These are phyloP conservation scores for Cheirogaleus medius DNA, from an alignment of 2,113 vertebrate genomes.

Conservation along the genomic window DNA sequence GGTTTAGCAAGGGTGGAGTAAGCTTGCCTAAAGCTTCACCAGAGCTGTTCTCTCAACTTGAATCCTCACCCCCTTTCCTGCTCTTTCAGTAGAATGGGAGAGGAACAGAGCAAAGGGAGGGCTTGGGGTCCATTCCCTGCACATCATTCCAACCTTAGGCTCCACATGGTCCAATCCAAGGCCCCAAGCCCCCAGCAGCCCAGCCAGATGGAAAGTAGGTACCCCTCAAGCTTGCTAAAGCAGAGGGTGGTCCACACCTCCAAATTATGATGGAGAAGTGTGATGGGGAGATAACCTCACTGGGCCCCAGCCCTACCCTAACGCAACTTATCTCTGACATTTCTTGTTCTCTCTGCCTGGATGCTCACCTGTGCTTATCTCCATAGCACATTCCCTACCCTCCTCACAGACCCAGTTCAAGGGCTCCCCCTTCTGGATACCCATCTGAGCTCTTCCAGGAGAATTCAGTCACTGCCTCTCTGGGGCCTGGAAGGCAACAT, in stretches of 20 bases:
- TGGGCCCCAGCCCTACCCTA: neutral
- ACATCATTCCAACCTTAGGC: neutral
- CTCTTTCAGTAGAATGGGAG: neutral
- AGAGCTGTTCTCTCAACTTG: neutral
- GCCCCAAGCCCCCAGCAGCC: neutral
- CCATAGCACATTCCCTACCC: neutral
- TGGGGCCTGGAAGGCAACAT: neutral
- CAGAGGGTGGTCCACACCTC: neutral
- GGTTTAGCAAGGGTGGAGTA: neutral
- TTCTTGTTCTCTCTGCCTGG: neutral
- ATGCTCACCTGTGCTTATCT: neutral
- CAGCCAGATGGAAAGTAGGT: neutral
- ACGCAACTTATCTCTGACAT: neutral
- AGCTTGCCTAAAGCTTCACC: neutral
- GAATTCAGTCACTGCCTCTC: conserved; percentile 13
- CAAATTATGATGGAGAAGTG: neutral
- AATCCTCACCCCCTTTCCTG: neutral
- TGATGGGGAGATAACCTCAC: neutral
- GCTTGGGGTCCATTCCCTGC: neutral
- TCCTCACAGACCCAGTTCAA: neutral
- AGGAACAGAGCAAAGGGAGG: neutral
- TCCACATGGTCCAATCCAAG: neutral
- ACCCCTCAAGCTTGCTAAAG: neutral
- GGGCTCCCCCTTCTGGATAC: neutral
- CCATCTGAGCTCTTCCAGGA: conserved; percentile 2